Conservation (phyloP, 2,113 vertebrate genomes). For the Herpailurus yagouaroundi region DNA sequence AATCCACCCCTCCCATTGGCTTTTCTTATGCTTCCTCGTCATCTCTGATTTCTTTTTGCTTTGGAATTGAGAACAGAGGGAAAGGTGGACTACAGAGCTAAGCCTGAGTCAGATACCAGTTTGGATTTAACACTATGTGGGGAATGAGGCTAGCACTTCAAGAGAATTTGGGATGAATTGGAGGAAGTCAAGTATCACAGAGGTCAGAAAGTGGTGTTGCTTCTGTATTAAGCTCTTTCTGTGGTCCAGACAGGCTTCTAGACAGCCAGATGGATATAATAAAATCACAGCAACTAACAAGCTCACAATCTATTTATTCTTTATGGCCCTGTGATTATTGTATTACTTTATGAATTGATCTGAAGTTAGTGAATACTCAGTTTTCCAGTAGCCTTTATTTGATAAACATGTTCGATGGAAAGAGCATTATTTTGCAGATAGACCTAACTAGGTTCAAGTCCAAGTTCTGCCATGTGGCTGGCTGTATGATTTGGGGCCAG, state of each 20-base stretch:
- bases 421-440: conserved; percentile 35
- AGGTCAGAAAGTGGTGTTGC: neutral
- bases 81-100: neutral
- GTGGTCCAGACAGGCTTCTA: neutral
- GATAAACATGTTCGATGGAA: conserved; percentile 3
- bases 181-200: neutral
- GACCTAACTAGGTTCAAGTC: neutral
- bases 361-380: neutral
- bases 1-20: neutral
- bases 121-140: neutral
- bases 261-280: neutral
- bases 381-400: conserved; percentile 7
- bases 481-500: conserved; percentile 4
- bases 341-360: conserved; percentile 32
- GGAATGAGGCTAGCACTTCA: neutral
- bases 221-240: conserved; percentile 25
- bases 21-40: conserved; percentile 36
- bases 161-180: neutral
- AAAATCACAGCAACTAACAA: neutral
- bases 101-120: neutral
- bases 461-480: neutral
- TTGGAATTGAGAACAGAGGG: neutral
- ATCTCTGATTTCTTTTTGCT: neutral
- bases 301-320: neutral
- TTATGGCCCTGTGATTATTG: conserved; percentile 35